Evolutionary conservation across 2,113 vertebrate genomes (phyloP), one percentile per base, ranked within the genome.

Genomic region (Corythoichthys intestinalis): DNA sequence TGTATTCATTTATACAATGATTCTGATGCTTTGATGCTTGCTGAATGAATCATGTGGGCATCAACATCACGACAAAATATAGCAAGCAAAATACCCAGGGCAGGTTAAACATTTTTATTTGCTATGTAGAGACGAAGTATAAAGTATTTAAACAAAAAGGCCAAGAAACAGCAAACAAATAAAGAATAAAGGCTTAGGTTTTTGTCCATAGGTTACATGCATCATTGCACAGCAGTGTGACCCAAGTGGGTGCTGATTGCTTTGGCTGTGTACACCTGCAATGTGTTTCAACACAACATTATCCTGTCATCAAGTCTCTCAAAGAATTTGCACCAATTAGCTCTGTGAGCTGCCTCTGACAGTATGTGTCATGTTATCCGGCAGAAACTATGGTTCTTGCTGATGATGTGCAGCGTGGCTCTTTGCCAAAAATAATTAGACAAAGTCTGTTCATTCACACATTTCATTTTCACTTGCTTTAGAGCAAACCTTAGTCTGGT

Each of bases 401-500:
- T 59, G 57, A 38, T 37, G 35, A 4, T 59, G 38, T 38, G 57
- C 37, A 2, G 57, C 39, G 35, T 8, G 7, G 37, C 14, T 39
- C 57, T 59, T 59, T 59, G 57, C 37, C 57, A 59, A 59, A 59
- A 37, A 59, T 38, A 59, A 59, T 38, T 59, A 59, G 14, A 35
- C 37, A 9, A 34, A 59, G 35, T 38, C 35, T 59, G 13, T 59
- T 59, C 57, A 38, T 59, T 38, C 35, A 39, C 57, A 59, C 57
- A 38, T 35, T 59, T 59, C 35, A 39, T 59, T 59, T 38, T 17
- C 57, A 38, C 57, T 38, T 39, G 57, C 35, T 17, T 35, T 2
- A 1, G 35, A 39, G 57, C 15, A 14, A 39, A 6, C 57, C 2
- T 37, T 28, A 13, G 11, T 37, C 34, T 59, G 35, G 35, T 35